These are phyloP conservation scores for Phrixothrix hirtus DNA, from an alignment of 2,888 invertebrate genomes.

Conservation along the genomic window DNA sequence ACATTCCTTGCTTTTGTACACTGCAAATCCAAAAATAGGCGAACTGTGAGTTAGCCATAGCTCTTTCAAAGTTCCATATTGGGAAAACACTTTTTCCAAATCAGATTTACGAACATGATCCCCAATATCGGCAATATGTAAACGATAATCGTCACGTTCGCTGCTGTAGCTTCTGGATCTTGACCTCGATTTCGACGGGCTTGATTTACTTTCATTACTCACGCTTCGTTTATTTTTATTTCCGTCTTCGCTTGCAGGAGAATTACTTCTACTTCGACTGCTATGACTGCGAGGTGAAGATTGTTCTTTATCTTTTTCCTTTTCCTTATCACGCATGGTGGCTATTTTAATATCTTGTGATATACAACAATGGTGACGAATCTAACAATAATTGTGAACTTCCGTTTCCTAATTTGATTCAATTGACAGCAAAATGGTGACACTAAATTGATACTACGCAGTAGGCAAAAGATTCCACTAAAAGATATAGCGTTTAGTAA, in stretches of 20 bases:
- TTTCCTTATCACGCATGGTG: too few relatives aligned
- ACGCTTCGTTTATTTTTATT: slow-evolving; percentile 36
- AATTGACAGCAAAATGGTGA: too few relatives aligned
- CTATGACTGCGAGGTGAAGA: slow-evolving; percentile 39
- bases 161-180: slow-evolving; percentile 52
- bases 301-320: slow-evolving; percentile 48
- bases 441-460: too few relatives aligned
- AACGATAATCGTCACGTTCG: slow-evolving; percentile 54
- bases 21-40: slow-evolving; percentile 65
- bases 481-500: too few relatives aligned
- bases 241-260: slow-evolving; percentile 45
- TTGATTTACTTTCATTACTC: slow-evolving; percentile 45
- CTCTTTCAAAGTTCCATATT: slow-evolving; percentile 60
- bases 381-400: too few relatives aligned
- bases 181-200: slow-evolving; percentile 49
- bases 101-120: slow-evolving; percentile 59
- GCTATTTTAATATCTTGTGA: too few relatives aligned
- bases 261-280: slow-evolving; percentile 48
- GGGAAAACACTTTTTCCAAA: slow-evolving; percentile 60
- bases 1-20: slow-evolving; percentile 60
- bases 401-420: too few relatives aligned
- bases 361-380: too few relatives aligned
- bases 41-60: slow-evolving; percentile 64
- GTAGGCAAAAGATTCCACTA: too few relatives aligned
- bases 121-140: slow-evolving; percentile 62